Percentiles rank a stretch among this genome's conserved stretches.
phyloP scores from a whole-genome alignment of 2,113 vertebrate species.

The Seriola quinqueradiata region DNA sequence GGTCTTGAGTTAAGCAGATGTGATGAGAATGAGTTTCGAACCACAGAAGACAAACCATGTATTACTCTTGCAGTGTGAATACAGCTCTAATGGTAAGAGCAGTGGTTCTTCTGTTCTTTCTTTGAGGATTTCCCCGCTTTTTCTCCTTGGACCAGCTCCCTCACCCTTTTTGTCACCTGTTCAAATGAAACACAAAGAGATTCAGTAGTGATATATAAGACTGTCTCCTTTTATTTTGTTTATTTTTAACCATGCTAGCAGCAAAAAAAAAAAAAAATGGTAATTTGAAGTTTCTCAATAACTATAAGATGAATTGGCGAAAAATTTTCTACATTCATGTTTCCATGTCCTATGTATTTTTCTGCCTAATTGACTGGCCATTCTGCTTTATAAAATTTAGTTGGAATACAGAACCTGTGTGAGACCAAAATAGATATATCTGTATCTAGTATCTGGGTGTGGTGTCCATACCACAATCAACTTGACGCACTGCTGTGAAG shows the following conservation, averaged over 20 bases:
- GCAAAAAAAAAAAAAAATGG: background rate
- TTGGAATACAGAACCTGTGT: too few relatives aligned
- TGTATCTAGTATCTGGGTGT: background rate
- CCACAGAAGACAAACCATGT: background rate
- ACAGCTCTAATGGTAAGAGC: conserved; percentile 21
- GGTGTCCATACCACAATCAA: conserved; percentile 3
- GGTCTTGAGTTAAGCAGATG: background rate
- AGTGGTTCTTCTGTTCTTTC: background rate
- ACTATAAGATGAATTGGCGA: too few relatives aligned
- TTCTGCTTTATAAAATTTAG: background rate
- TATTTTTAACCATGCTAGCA: background rate
- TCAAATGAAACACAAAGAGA: conserved; percentile 9
- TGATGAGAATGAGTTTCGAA: background rate
- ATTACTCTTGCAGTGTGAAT: conserved; percentile 20
- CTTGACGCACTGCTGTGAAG: background rate
- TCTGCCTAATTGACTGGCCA: background rate
- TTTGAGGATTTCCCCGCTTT: background rate
- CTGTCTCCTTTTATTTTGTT: too few relatives aligned
- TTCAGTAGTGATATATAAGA: too few relatives aligned
- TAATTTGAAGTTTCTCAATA: too few relatives aligned
- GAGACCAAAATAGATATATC: background rate
- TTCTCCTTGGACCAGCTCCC: background rate
- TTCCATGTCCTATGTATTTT: background rate
- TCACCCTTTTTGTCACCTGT: conserved; percentile 58
- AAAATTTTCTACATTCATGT: too few relatives aligned